Percentiles rank a stretch among this genome's conserved stretches.
These are phyloP conservation scores for Synchiropus splendidus DNA, from an alignment of 2,113 vertebrate species.

Conservation along the genomic window DNA sequence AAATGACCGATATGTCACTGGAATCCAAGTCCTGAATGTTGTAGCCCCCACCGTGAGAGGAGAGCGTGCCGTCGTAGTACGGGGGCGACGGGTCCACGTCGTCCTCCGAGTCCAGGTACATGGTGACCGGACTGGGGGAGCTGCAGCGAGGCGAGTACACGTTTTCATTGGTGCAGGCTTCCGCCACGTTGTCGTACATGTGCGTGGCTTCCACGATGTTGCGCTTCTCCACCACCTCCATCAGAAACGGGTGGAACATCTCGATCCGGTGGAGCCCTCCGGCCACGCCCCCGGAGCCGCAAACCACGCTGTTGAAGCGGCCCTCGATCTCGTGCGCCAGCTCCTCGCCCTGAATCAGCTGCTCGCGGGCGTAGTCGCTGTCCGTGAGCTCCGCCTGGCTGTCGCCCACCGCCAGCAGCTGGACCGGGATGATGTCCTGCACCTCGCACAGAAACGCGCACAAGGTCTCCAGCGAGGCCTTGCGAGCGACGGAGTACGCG, in stretches of 20 bases:
- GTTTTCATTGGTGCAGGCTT: conserved; percentile 83
- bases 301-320: conserved; percentile 75
- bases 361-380: conserved; percentile 78
- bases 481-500: conserved; percentile 80
- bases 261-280: conserved; percentile 80
- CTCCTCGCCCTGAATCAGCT: conserved; percentile 85
- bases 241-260: conserved; percentile 80
- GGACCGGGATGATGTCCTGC: conserved; percentile 89
- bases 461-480: conserved; percentile 86
- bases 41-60: conserved; percentile 74
- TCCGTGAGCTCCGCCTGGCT: conserved; percentile 73
- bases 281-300: conserved; percentile 64
- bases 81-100: conserved; percentile 77
- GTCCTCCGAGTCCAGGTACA: conserved; percentile 86
- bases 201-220: conserved; percentile 86
- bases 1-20: conserved; percentile 78
- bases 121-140: conserved; percentile 86
- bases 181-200: conserved; percentile 86
- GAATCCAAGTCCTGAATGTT: conserved; percentile 84
- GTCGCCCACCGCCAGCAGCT: conserved; percentile 82
- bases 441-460: conserved; percentile 92
- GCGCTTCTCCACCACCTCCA: conserved; percentile 86
- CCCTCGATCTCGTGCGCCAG: conserved; percentile 93
- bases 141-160: conserved; percentile 84
- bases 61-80: conserved; percentile 70